These are phyloP conservation scores for Himantopus leucocephalus DNA, from an alignment of 2,113 vertebrate genomes.

Conservation along the genomic window DNA sequence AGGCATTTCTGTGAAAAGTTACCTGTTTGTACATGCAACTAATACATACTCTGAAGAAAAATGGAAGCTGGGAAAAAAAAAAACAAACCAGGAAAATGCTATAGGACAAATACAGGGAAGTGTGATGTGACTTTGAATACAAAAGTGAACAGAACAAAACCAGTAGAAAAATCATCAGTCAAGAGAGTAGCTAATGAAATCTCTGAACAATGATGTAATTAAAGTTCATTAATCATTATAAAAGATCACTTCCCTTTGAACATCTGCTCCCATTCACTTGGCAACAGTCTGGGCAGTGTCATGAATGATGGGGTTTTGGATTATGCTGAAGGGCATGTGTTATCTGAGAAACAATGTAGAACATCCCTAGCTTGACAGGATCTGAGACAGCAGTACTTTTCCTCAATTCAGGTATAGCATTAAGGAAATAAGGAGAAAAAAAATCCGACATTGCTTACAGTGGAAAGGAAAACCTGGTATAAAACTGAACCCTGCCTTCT, in stretches of 20 bases:
- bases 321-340: constrained; percentile 32
- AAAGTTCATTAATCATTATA: constrained; percentile 57
- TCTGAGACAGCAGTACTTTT: not conserved
- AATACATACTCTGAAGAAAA: not conserved
- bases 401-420: not conserved
- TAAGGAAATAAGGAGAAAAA: not conserved
- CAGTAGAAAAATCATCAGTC: constrained; percentile 16
- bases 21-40: constrained; percentile 40
- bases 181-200: constrained; percentile 3
- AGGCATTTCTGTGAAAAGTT: not conserved
- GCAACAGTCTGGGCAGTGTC: constrained; percentile 48
- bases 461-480: not conserved
- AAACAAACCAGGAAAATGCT: not conserved
- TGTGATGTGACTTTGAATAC: not conserved
- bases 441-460: not conserved
- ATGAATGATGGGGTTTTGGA: not conserved
- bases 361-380: not conserved
- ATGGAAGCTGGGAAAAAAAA: not conserved
- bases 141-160: constrained; percentile 6
- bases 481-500: not conserved
- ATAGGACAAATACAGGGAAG: not conserved
- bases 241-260: constrained; percentile 57
- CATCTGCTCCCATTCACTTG: constrained; percentile 66
- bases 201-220: constrained; percentile 55
- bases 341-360: constrained; percentile 21